phyloP scores from a whole-genome alignment of 2,113 vertebrate species.

The Brachyistius frenatus region DNA sequence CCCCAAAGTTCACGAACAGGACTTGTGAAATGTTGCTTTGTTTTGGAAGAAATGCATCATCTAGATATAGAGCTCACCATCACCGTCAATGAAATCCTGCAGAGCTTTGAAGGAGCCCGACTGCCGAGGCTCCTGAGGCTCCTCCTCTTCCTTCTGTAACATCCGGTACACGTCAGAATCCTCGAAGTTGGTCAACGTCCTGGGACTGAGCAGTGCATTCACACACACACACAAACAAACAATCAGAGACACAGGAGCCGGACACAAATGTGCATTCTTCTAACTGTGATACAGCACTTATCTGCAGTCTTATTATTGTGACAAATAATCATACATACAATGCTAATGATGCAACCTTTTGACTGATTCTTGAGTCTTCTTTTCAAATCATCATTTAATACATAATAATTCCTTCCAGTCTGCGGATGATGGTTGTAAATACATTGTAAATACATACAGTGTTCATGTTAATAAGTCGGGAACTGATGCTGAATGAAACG shows the following conservation, averaged over 20 bases:
- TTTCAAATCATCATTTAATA: too few relatives aligned
- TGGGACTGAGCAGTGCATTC: conserved; percentile 83
- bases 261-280: neutral
- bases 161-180: conserved; percentile 96
- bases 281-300: neutral
- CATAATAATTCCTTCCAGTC: neutral
- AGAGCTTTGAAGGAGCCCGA: conserved; percentile 97
- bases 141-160: conserved; percentile 89
- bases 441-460: neutral
- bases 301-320: too few relatives aligned
- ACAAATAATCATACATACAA: too few relatives aligned
- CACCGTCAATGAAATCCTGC: conserved; percentile 93
- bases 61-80: conserved; percentile 82
- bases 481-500: neutral
- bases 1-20: neutral
- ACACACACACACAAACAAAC: conserved; percentile 35
- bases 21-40: neutral
- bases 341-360: too few relatives aligned
- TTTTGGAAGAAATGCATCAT: neutral
- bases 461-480: neutral
- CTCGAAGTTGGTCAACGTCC: conserved; percentile 82
- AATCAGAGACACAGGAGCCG: neutral
- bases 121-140: conserved; percentile 89
- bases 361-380: too few relatives aligned
- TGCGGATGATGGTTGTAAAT: neutral